phyloP scores from a whole-genome alignment of 2,888 invertebrate genomes.

The Liposcelis brunnea region DNA sequence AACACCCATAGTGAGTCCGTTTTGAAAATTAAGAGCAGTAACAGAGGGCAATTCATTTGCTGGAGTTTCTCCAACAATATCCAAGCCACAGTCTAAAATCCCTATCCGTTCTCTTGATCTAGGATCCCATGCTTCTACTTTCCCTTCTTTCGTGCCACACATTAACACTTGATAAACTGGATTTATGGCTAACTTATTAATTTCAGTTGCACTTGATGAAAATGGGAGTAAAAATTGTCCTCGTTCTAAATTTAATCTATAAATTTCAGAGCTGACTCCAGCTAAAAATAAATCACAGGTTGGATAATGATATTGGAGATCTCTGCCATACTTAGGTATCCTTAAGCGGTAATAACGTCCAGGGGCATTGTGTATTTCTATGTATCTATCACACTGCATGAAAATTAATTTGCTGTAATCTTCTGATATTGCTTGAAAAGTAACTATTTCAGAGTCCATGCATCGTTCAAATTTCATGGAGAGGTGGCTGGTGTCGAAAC shows the following conservation, averaged over 20 bases:
- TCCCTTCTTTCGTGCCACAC: constrained; percentile 78
- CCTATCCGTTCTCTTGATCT: constrained; percentile 59
- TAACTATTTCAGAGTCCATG: constrained; percentile 91
- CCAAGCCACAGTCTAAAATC: constrained; percentile 65
- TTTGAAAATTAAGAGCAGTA: constrained; percentile 62
- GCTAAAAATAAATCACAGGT: constrained; percentile 86
- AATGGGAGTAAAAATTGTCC: constrained; percentile 86
- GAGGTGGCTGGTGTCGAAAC: constrained; percentile 89
- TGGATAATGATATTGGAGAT: constrained; percentile 76
- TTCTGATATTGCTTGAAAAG: constrained; percentile 80
- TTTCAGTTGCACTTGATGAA: constrained; percentile 42
- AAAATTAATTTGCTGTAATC: constrained; percentile 94
- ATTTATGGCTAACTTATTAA: constrained; percentile 71
- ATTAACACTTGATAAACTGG: constrained; percentile 72
- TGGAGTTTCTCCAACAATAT: constrained; percentile 37
- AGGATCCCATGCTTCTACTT: constrained; percentile 95
- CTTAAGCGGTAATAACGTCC: constrained; percentile 80
- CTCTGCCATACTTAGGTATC: constrained; percentile 90
- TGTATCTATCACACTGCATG: constrained; percentile 73
- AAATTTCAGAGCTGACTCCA: constrained; percentile 78
- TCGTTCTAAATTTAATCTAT: constrained; percentile 84
- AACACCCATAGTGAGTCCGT: constrained; percentile 61
- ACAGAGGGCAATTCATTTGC: constrained; percentile 49
- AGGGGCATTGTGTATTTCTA: constrained; percentile 90
- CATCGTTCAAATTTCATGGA: constrained; percentile 97